Conservation (phyloP, 2,888 invertebrate species). For the Plebejus melissa region DNA sequence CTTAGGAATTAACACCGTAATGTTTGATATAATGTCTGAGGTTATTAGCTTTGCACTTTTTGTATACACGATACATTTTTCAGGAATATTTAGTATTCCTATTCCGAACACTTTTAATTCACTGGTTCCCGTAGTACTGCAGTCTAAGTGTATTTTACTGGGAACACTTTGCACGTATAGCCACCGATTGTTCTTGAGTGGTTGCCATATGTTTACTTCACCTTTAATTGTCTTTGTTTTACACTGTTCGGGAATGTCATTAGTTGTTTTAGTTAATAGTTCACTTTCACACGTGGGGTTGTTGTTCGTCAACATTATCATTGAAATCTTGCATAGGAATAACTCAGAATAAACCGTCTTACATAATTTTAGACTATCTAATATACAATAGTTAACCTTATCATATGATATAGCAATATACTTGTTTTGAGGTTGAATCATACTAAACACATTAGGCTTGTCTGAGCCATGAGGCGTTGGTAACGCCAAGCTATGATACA, state of each 20-base stretch:
- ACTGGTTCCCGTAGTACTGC: background rate
- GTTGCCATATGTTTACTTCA: background rate
- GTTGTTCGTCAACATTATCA: background rate
- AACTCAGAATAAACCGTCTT: slow-evolving; percentile 23
- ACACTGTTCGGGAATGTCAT: background rate
- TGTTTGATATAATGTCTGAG: no score
- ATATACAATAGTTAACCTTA: background rate
- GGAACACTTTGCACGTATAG: slow-evolving; percentile 11
- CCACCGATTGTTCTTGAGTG: slow-evolving; percentile 2
- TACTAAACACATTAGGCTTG: background rate
- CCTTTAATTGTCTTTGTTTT: slow-evolving; percentile 17
- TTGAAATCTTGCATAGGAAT: slow-evolving; percentile 7
- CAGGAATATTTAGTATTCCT: slow-evolving; percentile 5
- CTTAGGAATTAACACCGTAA: no score
- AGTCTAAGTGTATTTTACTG: slow-evolving; percentile 11
- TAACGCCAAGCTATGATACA: background rate
- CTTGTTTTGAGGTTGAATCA: background rate
- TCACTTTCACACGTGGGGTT: slow-evolving; percentile 22
- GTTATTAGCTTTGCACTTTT: background rate
- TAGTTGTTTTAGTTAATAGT: background rate
- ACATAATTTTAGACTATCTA: slow-evolving; percentile 1
- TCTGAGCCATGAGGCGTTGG: background rate
- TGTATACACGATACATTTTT: slow-evolving; percentile 6
- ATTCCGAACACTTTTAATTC: slow-evolving; percentile 1
- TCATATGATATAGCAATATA: background rate